Conservation (phyloP, 2,888 invertebrate species). For the Eurytoma californica region DNA sequence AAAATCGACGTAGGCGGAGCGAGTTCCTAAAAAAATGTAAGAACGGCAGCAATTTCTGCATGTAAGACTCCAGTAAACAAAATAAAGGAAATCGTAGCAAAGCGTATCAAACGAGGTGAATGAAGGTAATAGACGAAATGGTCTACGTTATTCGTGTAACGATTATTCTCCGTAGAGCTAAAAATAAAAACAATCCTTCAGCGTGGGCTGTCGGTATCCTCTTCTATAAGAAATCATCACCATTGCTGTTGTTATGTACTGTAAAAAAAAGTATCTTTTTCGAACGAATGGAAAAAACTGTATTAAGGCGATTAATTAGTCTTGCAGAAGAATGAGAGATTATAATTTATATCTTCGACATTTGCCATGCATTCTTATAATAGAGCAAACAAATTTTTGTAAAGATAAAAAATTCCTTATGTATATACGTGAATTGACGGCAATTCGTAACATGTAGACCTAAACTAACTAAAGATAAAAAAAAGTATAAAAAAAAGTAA, state of each 20-base stretch:
- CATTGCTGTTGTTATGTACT: slow-evolving; percentile 48
- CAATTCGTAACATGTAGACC: slow-evolving; percentile 40
- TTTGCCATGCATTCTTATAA: slow-evolving; percentile 33
- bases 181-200: slow-evolving; percentile 17
- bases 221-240: slow-evolving; percentile 46
- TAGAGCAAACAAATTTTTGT: slow-evolving; percentile 39
- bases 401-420: slow-evolving; percentile 43
- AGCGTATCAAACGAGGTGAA: slow-evolving; percentile 24
- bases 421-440: slow-evolving; percentile 49
- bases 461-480: slow-evolving; percentile 33
- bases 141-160: slow-evolving; percentile 31
- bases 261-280: slow-evolving; percentile 21
- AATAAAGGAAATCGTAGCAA: slow-evolving; percentile 42
- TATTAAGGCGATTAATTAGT: slow-evolving; percentile 37
- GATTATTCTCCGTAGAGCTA: slow-evolving; percentile 34
- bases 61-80: slow-evolving; percentile 46
- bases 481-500: neutral
- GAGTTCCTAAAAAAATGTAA: slow-evolving; percentile 48
- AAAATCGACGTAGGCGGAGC: slow-evolving; percentile 29
- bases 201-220: slow-evolving; percentile 37
- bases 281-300: neutral
- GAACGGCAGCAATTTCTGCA: slow-evolving; percentile 42
- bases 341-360: slow-evolving; percentile 49
- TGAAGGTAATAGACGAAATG: slow-evolving; percentile 16
- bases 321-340: slow-evolving; percentile 26